Evolutionary conservation across 1,140 invertebrate genomes (phyloP), one percentile per base, ranked within the genome.

Genomic region (Medauroidea extradentata): DNA sequence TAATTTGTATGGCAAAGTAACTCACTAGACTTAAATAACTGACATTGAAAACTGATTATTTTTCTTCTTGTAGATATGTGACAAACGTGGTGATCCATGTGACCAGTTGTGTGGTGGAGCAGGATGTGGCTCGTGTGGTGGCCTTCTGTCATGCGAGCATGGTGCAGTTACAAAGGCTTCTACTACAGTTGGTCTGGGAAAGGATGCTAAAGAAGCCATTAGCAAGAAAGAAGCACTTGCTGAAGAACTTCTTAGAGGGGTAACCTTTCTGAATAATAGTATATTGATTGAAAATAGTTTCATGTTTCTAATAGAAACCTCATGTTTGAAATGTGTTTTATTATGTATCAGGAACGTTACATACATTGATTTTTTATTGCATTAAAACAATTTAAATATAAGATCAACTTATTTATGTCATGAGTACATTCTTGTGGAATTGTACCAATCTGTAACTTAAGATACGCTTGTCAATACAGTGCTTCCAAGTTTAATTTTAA

Each of bases 21-120:
- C n/a, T n/a, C n/a, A n/a, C n/a, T n/a, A n/a, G n/a, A n/a, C n/a
- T n/a, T n/a, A n/a, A n/a, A n/a, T n/a, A n/a, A n/a, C n/a, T n/a
- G n/a, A n/a, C n/a, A n/a, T n/a, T n/a, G n/a, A n/a, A n/a, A n/a
- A n/a, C n/a, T 34, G 29, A 7, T 34, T 4, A 7, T 34, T 11
- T 34, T 69, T 68, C 62, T 66, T 11, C 9, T 8, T 42, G 8
- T 78, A 90, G 74, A 90, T 99, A 72, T 98, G 96, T 76, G 94
- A 93, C 62, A 85, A 87, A 66, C 82, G 80, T 27, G 92, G 91
- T 23, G 85, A 91, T 67, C 87, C 88, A 39, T 98, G 96, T 74
- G 93, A 97, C 70, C 72, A 75, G 51, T 80, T 94, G 27, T 99
- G 96, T 78, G 96, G 96, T 29, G 96, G 96, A 18, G 95, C 93